Base-by-base conservation (phyloP, 2,888 invertebrate genomes). In the Limulus polyphemus region DNA sequence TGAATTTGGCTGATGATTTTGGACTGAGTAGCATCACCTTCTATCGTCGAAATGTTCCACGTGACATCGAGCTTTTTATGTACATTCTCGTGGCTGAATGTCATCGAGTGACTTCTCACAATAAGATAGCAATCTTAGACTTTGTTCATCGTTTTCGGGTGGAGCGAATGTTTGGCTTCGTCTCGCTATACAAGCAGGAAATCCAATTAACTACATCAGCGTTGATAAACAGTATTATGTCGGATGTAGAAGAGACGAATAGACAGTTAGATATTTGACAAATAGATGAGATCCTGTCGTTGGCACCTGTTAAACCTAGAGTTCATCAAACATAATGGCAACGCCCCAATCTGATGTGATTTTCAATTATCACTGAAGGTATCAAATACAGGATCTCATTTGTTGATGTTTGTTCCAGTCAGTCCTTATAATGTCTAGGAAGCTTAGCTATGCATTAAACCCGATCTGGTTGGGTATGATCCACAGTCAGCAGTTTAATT, bases 21-120 rank as follows among this genome's bases (percentile, higher is more conserved):
- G 76, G 76, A 7, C 73, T 78, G 11, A 68, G 73, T 10, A 72
- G 75, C 62, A 75, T 78, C 49, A 74, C 74, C 16, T 75, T 78
- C 65, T 77, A 74, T 67, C 72, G 75, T 16, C 71, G 75, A 57
- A 70, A 73, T 50, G 70, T 72, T 32, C 74, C 77, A n/a, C 71
- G 75, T 49, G 73, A 74, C 56, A 62, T 75, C 32, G 74, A 75
- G 58, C 72, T 77, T 59, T 78, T 78, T 70, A 75, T 75, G 70
- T 78, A 78, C 70, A 69, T 78, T 10, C 74, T 77, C 13, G 68
- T 77, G 50, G 76, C 75, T 11, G 76, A 77, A 57, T 77, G 77
- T 61, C 71, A 73, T 11, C 71, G 71, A 32, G 73, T 77, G 11
- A 69, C 72, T 65, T 68, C 69, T 14, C 65, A 68, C 47, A 73